phyloP scores from a whole-genome alignment of 2,888 invertebrate genomes.

The Amphimallon solstitiale region DNA sequence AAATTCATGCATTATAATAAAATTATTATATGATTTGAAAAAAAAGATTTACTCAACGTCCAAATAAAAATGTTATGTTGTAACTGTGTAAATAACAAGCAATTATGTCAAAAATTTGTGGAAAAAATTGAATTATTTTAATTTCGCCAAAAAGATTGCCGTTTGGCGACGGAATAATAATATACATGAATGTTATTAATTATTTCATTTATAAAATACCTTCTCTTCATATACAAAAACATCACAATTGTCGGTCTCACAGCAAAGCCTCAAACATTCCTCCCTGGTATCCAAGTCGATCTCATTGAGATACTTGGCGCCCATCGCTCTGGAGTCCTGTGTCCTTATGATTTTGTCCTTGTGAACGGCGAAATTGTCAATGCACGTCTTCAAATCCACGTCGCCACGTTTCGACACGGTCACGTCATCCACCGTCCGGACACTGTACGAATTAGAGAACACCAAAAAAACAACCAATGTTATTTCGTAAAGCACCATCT shows the following conservation, averaged over 20 bases:
- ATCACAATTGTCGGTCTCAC: conserved; percentile 87
- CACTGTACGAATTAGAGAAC: conserved; percentile 6
- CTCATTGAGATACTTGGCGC: conserved; percentile 88
- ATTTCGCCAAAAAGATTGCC: too few relatives aligned
- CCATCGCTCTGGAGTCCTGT: conserved; percentile 87
- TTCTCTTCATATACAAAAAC: conserved; percentile 94
- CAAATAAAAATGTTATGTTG: too few relatives aligned
- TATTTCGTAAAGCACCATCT: not conserved
- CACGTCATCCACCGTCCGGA: conserved; percentile 14
- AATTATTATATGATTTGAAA: too few relatives aligned
- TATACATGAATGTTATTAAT: not conserved
- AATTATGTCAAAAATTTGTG: too few relatives aligned
- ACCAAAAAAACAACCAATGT: not conserved
- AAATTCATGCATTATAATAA: too few relatives aligned
- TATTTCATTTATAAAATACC: conserved; percentile 64
- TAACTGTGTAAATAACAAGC: too few relatives aligned
- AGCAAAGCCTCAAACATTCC: conserved; percentile 88
- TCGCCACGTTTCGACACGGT: conserved; percentile 60
- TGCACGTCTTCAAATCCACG: conserved; percentile 74
- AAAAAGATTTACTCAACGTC: too few relatives aligned
- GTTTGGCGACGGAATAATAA: not conserved
- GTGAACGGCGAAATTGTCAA: conserved; percentile 84
- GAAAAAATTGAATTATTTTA: too few relatives aligned
- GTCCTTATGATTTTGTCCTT: conserved; percentile 91
- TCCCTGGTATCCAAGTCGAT: conserved; percentile 82